Conservation (phyloP, 2,888 invertebrate genomes). For the Pristionchus arcanus region DNA sequence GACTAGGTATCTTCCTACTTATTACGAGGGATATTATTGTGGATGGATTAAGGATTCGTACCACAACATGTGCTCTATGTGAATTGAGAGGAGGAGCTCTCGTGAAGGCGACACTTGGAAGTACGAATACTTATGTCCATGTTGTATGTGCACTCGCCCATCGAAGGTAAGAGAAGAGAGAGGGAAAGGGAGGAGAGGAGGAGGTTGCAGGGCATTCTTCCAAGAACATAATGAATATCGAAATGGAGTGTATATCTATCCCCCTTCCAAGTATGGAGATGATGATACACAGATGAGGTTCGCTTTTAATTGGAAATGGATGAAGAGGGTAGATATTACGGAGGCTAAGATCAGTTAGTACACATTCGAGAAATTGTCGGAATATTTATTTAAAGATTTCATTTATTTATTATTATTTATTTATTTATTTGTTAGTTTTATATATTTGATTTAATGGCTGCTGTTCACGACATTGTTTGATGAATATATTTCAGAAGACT, state of each 20-base stretch:
- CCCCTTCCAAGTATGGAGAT: background rate
- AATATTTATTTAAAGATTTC: too few species aligned
- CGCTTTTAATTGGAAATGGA: background rate
- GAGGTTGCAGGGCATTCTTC: background rate
- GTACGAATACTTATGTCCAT: constrained; percentile 68
- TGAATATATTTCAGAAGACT: background rate
- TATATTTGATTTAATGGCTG: too few species aligned
- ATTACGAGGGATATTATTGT: background rate
- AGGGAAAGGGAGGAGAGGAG: background rate
- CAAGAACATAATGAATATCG: background rate
- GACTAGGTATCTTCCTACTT: background rate
- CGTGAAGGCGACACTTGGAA: constrained; percentile 60
- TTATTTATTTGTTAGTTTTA: too few species aligned
- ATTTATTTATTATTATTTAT: too few species aligned
- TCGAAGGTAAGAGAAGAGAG: constrained; percentile 45
- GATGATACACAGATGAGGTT: background rate
- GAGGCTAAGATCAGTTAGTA: background rate
- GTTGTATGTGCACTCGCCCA: constrained; percentile 71
- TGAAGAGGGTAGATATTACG: background rate
- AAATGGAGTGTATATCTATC: background rate
- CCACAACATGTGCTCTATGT: constrained; percentile 69
- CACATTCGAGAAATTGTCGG: background rate
- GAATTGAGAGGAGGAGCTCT: constrained; percentile 74
- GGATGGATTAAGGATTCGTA: constrained; percentile 59
- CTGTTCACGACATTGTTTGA: background rate